Conservation (phyloP, 2,113 vertebrate species). For the Dicaeum eximium region DNA sequence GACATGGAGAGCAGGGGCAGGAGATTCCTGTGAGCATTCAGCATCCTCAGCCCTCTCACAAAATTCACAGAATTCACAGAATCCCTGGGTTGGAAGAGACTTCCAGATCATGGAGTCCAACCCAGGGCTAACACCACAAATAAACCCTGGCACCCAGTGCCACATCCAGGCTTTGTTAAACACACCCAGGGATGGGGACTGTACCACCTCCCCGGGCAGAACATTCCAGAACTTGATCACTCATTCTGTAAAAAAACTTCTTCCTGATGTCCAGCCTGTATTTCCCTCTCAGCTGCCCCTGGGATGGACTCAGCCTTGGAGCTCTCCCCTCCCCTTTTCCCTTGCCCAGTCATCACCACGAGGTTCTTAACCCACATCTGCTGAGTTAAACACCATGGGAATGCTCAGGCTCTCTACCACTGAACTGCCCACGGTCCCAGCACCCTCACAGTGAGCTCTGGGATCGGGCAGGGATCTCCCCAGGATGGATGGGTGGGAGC, state of each 20-base stretch:
- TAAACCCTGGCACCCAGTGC: too few species aligned
- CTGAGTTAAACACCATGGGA: not conserved
- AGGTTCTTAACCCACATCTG: fast-evolving
- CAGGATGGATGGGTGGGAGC: fast-evolving
- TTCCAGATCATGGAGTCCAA: too few species aligned
- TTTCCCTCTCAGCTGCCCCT: not conserved
- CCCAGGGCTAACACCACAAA: too few species aligned
- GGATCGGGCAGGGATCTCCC: not conserved
- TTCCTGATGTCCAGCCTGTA: too few species aligned
- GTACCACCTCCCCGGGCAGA: too few species aligned
- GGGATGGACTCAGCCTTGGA: not conserved
- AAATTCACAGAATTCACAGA: too few species aligned
- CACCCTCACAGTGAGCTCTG: not conserved
- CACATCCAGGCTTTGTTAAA: too few species aligned
- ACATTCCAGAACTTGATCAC: too few species aligned
- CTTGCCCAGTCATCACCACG: not conserved
- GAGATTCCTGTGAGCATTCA: not conserved
- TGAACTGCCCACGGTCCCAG: fast-evolving
- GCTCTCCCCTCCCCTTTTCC: not conserved
- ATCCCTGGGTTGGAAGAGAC: too few species aligned
- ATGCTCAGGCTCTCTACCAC: not conserved
- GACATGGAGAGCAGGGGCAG: fast-evolving
- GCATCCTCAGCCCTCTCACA: not conserved
- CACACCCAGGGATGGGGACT: too few species aligned
- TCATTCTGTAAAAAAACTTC: too few species aligned